Evolutionary conservation across 2,113 vertebrate genomes (phyloP), one percentile per base, ranked within the genome.

Genomic region (Columba janthina): DNA sequence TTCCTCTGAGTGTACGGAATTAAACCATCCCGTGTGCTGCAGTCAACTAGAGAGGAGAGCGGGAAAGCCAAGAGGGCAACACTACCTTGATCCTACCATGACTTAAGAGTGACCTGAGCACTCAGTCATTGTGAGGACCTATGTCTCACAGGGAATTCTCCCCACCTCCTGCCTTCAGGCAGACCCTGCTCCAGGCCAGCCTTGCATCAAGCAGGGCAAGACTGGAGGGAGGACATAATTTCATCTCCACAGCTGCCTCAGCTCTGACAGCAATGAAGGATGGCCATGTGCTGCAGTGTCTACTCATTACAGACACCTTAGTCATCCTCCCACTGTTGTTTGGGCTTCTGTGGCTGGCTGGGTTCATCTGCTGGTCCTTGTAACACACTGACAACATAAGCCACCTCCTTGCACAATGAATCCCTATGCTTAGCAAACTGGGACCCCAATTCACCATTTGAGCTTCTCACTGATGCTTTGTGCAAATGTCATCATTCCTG

Each of bases 381-480:
- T 69, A 89, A 88, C 66, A 72, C 44, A 53, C 24, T 82, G 87
- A 89, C 87, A 94, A 54, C 79, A 60, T 32, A 85, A 96, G 74
- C 62, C 42, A 67, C 8, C 18, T 21, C 56, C 51, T 24, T 32
- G 36, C 66, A 58, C 36, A 42, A 57, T 0, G 4, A 89, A 91
- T 78, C 71, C 29, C 70, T 24, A 0, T 0, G 0, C 72, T 93
- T 56, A 74, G 66, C 34, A 50, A 72, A 69, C 1, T 19, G 48
- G 50, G 71, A 85, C 15, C 69, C 69, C 48, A 10, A 1, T 4
- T 15, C 15, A 7, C 16, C 8, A 4, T 29, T 40, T 32, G 24
- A 81, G 61, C 42, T 92, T 51, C 65, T 89, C 0, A 0, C 38
- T 38, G 48, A 36, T 61, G 54, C 31, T 60, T 38, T 15, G 40